Percentiles rank a stretch among this genome's conserved stretches.
phyloP scores from a whole-genome alignment of 1,140 invertebrate species.

The Drosophila kurseongensis region DNA sequence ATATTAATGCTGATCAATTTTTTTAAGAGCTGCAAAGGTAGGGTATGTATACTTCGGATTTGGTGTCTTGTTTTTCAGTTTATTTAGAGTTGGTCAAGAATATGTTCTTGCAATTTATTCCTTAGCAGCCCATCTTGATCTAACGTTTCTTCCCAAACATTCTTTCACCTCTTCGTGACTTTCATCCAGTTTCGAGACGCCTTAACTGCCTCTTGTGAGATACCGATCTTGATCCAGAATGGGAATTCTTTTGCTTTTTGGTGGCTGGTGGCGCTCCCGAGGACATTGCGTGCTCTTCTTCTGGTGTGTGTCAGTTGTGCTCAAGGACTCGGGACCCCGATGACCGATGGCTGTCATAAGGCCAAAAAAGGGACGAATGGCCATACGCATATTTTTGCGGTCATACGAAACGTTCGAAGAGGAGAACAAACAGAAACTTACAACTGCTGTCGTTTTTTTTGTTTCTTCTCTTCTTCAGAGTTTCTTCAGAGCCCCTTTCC shows the following conservation, averaged over 20 bases:
- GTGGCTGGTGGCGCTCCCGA: constrained; percentile 32
- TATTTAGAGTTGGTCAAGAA: too few relatives aligned
- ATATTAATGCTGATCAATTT: too few relatives aligned
- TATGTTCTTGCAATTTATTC: not conserved
- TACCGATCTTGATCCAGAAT: constrained; percentile 39
- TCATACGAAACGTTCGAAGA: constrained; percentile 38
- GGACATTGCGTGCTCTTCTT: constrained; percentile 48
- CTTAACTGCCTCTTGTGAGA: constrained; percentile 22
- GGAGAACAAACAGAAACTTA: constrained; percentile 67
- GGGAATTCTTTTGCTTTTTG: constrained; percentile 40
- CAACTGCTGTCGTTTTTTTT: constrained; percentile 74
- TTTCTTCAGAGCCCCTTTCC: constrained; percentile 20
- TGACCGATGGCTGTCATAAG: constrained; percentile 73
- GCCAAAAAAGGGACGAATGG: constrained; percentile 56
- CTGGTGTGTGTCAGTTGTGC: constrained; percentile 63
- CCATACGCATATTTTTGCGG: constrained; percentile 78
- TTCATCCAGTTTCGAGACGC: constrained; percentile 6
- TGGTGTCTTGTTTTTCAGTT: too few relatives aligned
- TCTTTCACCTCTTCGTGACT: constrained; percentile 8
- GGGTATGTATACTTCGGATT: too few relatives aligned
- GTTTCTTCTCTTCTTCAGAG: constrained; percentile 8
- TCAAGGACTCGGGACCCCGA: constrained; percentile 64
- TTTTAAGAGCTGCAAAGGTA: too few relatives aligned
- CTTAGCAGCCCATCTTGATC: not conserved
- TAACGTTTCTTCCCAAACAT: constrained; percentile 10